Base-by-base conservation (phyloP, 2,888 invertebrate genomes). In the Meteorus colon region DNA sequence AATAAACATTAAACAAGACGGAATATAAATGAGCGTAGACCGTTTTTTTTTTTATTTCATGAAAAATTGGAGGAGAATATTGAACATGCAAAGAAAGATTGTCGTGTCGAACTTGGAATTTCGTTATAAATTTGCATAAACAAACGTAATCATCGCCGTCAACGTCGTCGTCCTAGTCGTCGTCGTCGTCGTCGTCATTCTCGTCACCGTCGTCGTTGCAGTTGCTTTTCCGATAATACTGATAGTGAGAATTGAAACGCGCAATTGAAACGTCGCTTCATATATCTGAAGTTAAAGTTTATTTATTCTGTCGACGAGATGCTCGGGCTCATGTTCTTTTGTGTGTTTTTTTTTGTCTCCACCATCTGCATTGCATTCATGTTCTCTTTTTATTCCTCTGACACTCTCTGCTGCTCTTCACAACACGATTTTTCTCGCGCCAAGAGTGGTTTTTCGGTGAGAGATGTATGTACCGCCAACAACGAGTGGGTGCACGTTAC, bases 51-150 rank as follows among this genome's bases (percentile, higher is more conserved):
- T 4, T 60, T 3, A 41, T 41, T 41, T 29, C 14, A 60, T 27
- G 2, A 8, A 27, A 60, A 60, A 60, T 60, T 2, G 27, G 24
- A 59, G 24, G 8, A 60, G 24, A 12, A 59, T 19, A 59, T 24
- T 6, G 0, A n/a, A n/a, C 14, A 48, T n/a, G 48, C 48, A 48
- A n/a, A 4, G n/a, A 48, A 48, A 48, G n/a, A n/a, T 48, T 4
- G 48, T 48, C 16, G n/a, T n/a, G n/a, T 41, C 41, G n/a, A 14
- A 48, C 4, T 48, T 55, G 24, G 60, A 70, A 70, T 70, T 60
- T 45, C 19, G 41, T 29, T 29, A n/a, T 37, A 66, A 82, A 86
- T 86, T 84, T 84, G 82, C 85, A 85, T 86, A 85, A 77, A 81
- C 82, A 84, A 86, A 84, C 82, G 79, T 84, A 80, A 81, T 77